Conservation (phyloP, 2,888 invertebrate genomes). For the Drosophila maculinotata region DNA sequence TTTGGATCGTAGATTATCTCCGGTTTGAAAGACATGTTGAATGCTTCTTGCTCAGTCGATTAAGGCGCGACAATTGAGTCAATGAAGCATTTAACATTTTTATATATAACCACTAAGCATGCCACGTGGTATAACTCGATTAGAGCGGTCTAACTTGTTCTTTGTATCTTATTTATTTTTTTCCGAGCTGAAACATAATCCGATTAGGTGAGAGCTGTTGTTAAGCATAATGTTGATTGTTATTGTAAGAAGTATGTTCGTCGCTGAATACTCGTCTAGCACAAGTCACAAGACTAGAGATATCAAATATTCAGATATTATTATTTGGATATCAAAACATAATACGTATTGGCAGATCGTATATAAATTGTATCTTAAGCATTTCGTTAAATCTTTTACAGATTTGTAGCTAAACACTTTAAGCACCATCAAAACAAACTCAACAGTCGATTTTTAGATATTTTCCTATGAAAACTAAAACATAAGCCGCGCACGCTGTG, state of each 20-base stretch:
- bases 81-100: too few relatives aligned
- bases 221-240: too few relatives aligned
- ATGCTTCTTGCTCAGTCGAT: background rate
- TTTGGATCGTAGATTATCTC: constrained; percentile 21
- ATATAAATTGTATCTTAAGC: background rate
- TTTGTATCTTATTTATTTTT: too few relatives aligned
- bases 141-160: too few relatives aligned
- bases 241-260: too few relatives aligned
- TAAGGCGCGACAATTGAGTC: background rate
- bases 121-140: too few relatives aligned
- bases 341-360: background rate
- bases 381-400: constrained; percentile 2
- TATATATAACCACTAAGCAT: too few relatives aligned
- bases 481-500: constrained; percentile 51
- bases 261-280: too few relatives aligned
- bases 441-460: constrained; percentile 18
- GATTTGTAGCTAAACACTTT: constrained; percentile 29
- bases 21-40: constrained; percentile 22
- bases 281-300: too few relatives aligned
- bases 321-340: too few relatives aligned
- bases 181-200: too few relatives aligned
- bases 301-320: too few relatives aligned
- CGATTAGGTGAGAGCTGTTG: background rate
- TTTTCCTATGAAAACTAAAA: constrained; percentile 43
- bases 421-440: constrained; percentile 39